phyloP scores from a whole-genome alignment of 1,140 invertebrate genomes.

The Temnothorax curvispinosus region DNA sequence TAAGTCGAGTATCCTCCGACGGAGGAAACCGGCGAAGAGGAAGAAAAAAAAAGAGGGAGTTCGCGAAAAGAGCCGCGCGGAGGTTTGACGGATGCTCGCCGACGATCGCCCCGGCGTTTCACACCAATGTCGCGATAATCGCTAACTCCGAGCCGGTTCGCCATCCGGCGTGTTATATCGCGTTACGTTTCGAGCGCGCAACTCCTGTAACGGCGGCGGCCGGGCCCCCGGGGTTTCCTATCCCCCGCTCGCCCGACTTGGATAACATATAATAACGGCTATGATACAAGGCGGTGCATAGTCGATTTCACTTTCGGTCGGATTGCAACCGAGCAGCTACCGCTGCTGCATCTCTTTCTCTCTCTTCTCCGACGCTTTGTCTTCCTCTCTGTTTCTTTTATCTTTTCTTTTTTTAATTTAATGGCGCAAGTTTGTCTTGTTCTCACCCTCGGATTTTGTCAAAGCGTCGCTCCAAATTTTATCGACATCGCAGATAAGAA shows the following conservation, averaged over 20 bases:
- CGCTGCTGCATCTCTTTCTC: conserved; percentile 61
- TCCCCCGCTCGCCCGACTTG: neutral
- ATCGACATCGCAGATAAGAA: neutral
- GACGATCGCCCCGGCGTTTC: neutral
- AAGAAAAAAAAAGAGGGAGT: neutral
- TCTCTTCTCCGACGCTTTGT: neutral
- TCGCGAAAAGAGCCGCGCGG: neutral
- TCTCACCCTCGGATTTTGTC: neutral
- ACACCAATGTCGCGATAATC: conserved; percentile 42
- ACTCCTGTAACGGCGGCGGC: conserved; percentile 40
- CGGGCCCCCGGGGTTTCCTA: neutral
- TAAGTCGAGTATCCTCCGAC: neutral
- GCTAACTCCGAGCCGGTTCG: neutral
- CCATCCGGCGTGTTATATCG: neutral
- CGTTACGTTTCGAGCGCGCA: conserved; percentile 38
- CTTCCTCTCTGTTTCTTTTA: neutral
- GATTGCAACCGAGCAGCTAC: neutral
- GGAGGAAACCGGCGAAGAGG: neutral
- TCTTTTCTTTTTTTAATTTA: neutral
- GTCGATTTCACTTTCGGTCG: conserved; percentile 80
- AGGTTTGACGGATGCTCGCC: neutral
- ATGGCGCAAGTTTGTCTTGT: neutral
- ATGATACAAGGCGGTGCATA: conserved; percentile 66
- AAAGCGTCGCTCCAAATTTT: neutral
- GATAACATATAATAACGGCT: conserved; percentile 73